phyloP scores from a whole-genome alignment of 2,113 vertebrate genomes.

The Ia io region DNA sequence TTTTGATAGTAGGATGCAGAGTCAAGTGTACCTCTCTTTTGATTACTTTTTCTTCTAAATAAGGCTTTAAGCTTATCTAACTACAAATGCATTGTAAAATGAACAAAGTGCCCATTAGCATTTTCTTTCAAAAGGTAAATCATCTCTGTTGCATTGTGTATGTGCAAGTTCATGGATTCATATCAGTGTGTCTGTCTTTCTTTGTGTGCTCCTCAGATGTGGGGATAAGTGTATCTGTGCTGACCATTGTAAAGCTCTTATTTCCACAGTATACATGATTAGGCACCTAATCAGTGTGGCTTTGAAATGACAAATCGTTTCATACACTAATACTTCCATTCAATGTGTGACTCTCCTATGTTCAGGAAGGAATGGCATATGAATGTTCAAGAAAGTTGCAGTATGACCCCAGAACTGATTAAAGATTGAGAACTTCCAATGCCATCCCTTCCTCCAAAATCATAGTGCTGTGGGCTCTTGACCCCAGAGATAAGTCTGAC shows the following conservation, averaged over 20 bases:
- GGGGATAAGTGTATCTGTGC: background rate
- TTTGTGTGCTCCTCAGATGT: background rate
- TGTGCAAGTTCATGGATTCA: background rate
- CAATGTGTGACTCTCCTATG: background rate
- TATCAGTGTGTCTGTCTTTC: background rate
- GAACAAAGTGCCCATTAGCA: background rate
- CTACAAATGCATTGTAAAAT: background rate
- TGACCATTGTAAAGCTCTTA: background rate
- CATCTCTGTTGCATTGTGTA: background rate
- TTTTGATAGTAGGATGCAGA: background rate
- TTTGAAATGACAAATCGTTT: background rate
- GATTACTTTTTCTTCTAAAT: background rate
- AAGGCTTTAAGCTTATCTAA: background rate
- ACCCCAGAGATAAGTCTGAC: background rate
- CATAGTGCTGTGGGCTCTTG: background rate
- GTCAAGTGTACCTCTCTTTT: background rate
- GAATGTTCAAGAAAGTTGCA: background rate
- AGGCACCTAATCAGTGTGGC: background rate
- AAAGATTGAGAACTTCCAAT: background rate
- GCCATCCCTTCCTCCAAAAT: background rate
- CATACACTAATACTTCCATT: background rate
- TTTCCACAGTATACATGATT: background rate
- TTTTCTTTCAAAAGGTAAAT: background rate
- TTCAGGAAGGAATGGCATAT: background rate
- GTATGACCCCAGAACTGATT: background rate